Evolutionary conservation across 2,888 invertebrate genomes (phyloP).

Genomic region (Spisula subtruncata): DNA sequence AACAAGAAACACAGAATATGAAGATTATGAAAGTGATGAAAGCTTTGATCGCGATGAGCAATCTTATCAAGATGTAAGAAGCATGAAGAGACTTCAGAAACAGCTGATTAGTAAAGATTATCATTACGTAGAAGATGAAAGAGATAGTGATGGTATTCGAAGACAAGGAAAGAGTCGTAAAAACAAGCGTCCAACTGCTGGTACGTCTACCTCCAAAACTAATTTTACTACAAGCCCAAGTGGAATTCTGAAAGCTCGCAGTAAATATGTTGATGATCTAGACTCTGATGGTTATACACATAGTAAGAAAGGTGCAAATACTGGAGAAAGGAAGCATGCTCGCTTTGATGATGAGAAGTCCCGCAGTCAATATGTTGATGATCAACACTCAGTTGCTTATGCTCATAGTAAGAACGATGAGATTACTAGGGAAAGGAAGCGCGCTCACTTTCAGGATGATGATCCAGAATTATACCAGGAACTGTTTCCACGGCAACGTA

Average conservation of each 20-base stretch:
- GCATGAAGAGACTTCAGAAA: background rate
- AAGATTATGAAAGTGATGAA: background rate
- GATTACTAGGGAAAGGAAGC: background rate
- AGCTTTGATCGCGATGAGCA: background rate
- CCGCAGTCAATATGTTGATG: conserved; percentile 4
- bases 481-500: conserved; percentile 26
- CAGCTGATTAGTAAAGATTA: background rate
- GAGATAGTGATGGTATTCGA: background rate
- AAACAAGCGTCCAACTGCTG: background rate
- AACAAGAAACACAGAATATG: background rate
- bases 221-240: background rate
- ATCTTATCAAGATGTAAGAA: background rate
- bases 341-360: conserved; percentile 35
- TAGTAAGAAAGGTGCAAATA: background rate
- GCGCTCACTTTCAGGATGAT: conserved; percentile 39
- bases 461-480: conserved; percentile 30
- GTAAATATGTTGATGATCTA: conserved; percentile 4
- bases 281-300: background rate
- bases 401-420: background rate
- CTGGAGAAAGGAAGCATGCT: conserved; percentile 23
- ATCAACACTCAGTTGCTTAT: background rate
- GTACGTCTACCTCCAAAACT: background rate
- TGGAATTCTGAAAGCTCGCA: conserved; percentile 32
- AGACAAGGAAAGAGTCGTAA: background rate
- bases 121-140: conserved; percentile 1